Percentiles rank a stretch among this genome's conserved stretches.
phyloP scores from a whole-genome alignment of 35 echinoderm and acorn worm species.

The Apostichopus parvimensis region DNA sequence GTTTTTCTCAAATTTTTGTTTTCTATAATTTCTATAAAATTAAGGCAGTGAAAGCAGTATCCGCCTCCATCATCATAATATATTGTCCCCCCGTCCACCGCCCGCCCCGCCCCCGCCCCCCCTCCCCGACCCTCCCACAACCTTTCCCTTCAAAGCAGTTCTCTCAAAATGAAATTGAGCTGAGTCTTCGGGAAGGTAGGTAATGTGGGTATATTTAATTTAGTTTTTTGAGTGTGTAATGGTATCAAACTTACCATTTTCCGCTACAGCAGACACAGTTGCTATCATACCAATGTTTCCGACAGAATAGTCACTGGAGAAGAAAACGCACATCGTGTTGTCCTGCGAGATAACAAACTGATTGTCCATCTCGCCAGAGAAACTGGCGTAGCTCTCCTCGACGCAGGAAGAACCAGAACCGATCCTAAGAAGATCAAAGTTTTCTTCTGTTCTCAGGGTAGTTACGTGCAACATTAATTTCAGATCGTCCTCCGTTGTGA shows the following conservation, averaged over 20 bases:
- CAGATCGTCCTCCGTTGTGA: neutral
- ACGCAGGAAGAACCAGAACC: neutral
- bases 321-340: constrained; percentile 19
- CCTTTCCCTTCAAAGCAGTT: no score
- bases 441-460: neutral
- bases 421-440: neutral
- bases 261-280: neutral
- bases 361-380: neutral
- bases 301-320: neutral
- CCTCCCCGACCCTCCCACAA: no score
- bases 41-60: no score
- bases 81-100: no score
- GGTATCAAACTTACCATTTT: neutral
- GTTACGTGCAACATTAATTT: neutral
- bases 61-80: no score
- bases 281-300: neutral
- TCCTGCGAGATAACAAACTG: neutral
- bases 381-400: neutral
- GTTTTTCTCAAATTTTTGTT: no score
- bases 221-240: no score
- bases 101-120: no score
- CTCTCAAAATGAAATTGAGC: no score
- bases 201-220: no score
- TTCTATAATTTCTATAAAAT: no score
- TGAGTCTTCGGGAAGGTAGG: no score